Evolutionary conservation across 2,888 invertebrate genomes (phyloP).

Genomic region (Alviniconcha strummeri): DNA sequence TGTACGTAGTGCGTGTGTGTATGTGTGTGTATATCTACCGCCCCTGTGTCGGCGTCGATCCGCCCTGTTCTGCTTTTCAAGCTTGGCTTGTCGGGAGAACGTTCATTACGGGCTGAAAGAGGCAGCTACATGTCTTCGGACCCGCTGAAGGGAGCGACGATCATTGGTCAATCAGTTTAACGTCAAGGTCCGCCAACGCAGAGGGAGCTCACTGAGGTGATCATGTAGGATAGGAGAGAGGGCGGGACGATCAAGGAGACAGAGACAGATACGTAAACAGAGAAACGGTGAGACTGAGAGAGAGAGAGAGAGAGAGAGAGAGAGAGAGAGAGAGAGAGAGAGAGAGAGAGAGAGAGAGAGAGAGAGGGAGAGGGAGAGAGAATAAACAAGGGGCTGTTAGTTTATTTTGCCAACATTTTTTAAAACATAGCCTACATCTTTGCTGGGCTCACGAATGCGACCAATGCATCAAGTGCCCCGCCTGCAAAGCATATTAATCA

Average conservation of each 20-base stretch:
- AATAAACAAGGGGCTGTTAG: too few relatives aligned
- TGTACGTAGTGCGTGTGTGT: neutral
- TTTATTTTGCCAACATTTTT: too few relatives aligned
- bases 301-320: too few relatives aligned
- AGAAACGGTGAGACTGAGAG: too few relatives aligned
- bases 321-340: too few relatives aligned
- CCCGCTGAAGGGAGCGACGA: neutral
- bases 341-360: neutral
- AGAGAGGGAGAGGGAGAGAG: neutral
- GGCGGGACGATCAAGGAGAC: too few relatives aligned
- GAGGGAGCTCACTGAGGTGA: too few relatives aligned
- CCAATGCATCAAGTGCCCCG: neutral
- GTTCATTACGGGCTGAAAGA: neutral
- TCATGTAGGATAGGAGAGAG: too few relatives aligned
- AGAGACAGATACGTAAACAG: too few relatives aligned
- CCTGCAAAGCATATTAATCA: too few relatives aligned
- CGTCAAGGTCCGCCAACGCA: too few relatives aligned
- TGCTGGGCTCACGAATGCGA: neutral
- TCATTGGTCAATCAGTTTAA: slow-evolving; percentile 3
- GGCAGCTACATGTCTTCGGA: neutral
- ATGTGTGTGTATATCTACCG: neutral
- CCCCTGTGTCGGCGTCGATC: neutral
- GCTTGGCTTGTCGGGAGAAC: neutral
- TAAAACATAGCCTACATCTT: too few relatives aligned
- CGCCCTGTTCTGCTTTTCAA: neutral